These are phyloP conservation scores for Drosophila sucinea DNA, from an alignment of 1,140 invertebrate species.

Conservation along the genomic window DNA sequence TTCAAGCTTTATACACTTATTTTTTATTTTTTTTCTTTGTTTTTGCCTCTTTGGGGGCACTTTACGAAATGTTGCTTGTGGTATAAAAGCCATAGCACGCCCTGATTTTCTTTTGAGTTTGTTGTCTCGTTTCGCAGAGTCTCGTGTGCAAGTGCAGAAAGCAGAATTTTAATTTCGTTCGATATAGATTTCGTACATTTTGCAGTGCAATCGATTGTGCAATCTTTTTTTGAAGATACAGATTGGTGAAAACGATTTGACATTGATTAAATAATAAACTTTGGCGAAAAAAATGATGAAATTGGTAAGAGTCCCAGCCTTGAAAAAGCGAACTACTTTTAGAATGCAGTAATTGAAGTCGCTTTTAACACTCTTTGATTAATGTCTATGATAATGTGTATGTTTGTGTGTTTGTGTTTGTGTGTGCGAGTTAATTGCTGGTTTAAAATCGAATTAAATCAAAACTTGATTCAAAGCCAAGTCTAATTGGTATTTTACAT, in stretches of 20 bases:
- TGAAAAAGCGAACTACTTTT: constrained; percentile 29
- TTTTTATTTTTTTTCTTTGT: background rate
- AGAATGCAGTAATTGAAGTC: constrained; percentile 45
- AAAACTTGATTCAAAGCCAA: constrained; percentile 21
- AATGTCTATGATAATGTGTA: constrained; percentile 49
- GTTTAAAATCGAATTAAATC: constrained; percentile 35
- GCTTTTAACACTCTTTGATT: constrained; percentile 34
- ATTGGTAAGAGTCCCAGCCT: constrained; percentile 57
- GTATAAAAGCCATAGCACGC: constrained; percentile 82
- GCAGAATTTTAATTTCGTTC: constrained; percentile 22
- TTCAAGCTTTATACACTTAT: constrained; percentile 36
- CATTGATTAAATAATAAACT: constrained; percentile 34
- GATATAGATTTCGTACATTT: constrained; percentile 6
- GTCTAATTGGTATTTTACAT: constrained; percentile 24
- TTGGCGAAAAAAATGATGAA: constrained; percentile 44
- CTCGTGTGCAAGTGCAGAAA: constrained; percentile 79
- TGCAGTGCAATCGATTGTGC: constrained; percentile 23
- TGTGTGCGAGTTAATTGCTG: constrained; percentile 48
- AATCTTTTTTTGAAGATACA: constrained; percentile 20
- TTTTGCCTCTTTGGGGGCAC: constrained; percentile 34
- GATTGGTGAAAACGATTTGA: constrained; percentile 74
- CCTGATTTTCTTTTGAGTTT: constrained; percentile 83
- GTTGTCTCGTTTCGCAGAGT: constrained; percentile 81
- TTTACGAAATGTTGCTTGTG: constrained; percentile 66
- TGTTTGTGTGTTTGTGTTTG: background rate